These are phyloP conservation scores for Ianthella basta DNA, from an alignment of 37 sponge, comb jelly and placozoan genomes.

Conservation along the genomic window DNA sequence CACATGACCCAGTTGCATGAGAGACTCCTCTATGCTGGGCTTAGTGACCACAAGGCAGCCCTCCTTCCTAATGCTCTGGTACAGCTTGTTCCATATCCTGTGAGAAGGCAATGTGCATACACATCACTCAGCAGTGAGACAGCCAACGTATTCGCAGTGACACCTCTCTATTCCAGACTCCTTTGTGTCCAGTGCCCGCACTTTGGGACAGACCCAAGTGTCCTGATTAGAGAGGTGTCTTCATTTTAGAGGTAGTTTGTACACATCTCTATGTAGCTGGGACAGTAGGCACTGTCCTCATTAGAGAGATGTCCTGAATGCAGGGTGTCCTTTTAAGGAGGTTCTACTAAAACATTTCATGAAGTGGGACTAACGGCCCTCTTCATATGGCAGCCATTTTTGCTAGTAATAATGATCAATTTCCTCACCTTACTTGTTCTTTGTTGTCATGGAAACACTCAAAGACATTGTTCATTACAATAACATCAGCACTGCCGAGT, in stretches of 20 bases:
- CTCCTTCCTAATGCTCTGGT: conserved; percentile 20
- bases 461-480: conserved; percentile 68
- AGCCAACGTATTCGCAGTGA: no score
- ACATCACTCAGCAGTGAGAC: not conserved
- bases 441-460: conserved; percentile 48
- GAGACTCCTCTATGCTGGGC: conserved; percentile 47
- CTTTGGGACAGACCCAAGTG: no score
- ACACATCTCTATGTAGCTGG: no score
- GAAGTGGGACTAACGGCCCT: no score
- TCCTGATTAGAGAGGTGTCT: no score
- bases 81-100: conserved; percentile 53
- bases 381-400: conserved; percentile 15
- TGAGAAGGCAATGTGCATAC: not conserved
- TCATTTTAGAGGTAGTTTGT: no score
- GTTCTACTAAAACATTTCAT: no score
- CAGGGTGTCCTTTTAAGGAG: no score
- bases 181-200: no score
- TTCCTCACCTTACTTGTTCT: conserved; percentile 51
- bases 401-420: not conserved
- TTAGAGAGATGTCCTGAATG: no score
- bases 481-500: conserved; percentile 39
- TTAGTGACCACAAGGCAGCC: conserved; percentile 51
- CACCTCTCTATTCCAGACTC: no score
- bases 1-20: not conserved
- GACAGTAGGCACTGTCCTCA: no score